A percentile compares a stretch with the other conserved stretches of the same genome.
phyloP scores from a whole-genome alignment of 2,113 vertebrate species.

The Bos indicus region DNA sequence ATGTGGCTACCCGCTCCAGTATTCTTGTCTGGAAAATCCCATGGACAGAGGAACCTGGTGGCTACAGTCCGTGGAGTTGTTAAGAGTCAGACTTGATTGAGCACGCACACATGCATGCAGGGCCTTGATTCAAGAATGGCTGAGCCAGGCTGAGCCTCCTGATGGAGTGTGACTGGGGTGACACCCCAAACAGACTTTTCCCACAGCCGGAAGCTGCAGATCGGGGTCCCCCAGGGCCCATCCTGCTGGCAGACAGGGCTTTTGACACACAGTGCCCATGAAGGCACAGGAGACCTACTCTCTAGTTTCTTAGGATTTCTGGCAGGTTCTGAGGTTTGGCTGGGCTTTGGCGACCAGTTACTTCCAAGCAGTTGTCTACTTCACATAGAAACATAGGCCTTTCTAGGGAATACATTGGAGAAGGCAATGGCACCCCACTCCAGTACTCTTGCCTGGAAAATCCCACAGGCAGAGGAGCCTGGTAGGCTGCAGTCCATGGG shows the following conservation, averaged over 20 bases:
- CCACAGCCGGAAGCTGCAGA: accelerated
- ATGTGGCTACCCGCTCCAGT: not conserved
- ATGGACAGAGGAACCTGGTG: not conserved
- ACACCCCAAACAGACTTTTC: not conserved
- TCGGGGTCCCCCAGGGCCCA: accelerated
- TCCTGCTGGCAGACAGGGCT: not conserved
- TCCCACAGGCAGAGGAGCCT: no score
- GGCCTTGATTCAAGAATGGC: not conserved
- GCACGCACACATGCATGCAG: accelerated
- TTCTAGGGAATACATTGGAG: no score
- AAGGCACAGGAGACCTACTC: not conserved
- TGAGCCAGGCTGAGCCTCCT: not conserved
- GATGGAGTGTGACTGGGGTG: not conserved
- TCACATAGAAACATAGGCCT: not conserved
- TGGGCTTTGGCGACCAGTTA: not conserved
- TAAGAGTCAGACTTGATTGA: not conserved
- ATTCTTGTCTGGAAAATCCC: not conserved
- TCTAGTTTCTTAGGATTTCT: not conserved
- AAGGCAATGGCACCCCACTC: no score
- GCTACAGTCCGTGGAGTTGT: not conserved
- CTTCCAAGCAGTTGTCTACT: not conserved
- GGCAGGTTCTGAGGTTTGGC: not conserved
- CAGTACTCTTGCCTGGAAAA: no score
- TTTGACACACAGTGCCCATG: not conserved
- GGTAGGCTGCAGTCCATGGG: no score